Evolutionary conservation across 2,113 vertebrate genomes (phyloP), one percentile per base, ranked within the genome.

Genomic region (Melanerpes formicivorus): DNA sequence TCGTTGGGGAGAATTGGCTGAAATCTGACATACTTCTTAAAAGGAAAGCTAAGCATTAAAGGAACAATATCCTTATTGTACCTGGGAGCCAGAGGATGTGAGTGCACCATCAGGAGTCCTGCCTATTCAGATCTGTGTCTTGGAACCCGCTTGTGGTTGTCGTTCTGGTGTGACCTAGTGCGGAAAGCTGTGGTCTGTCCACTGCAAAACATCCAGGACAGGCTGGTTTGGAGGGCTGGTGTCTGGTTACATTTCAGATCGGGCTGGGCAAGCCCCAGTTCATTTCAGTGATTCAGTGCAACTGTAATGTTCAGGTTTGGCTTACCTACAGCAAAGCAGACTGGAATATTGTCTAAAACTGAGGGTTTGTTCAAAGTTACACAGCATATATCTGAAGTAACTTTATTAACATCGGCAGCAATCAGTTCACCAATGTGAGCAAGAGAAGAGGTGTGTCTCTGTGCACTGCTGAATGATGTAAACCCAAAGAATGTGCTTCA

Each of bases 51-150:
- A 75, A 95, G 88, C 86, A 91, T 89, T 95, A 93, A 93, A 84
- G 86, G 81, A 94, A 97, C 96, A 97, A 96, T 96, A 95, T 92
- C 87, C 81, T 90, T 83, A 95, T 94, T 96, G 94, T 95, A 96
- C 92, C 84, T 90, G 90, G 78, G 88, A 75, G 72, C 95, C 88
- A 91, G 25, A 71, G 87, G 86, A 84, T 90, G 94, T 40, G 74
- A 91, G 67, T 62, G 62, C 64, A 27, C 84, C 84, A 32, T 96
- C 90, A 76, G 88, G 69, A 93, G 66, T 79, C 74, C 60, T 81
- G 90, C 77, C 90, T 90, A 11, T 90, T 88, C 46, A 82, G 34
- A 22, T 30, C 23, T 71, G 37, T 76, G 58, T 58, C 56, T 88
- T 67, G 16, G 30, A 84, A 81, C 50, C 64, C 67, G 83, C 77